These are phyloP conservation scores for Darevskia mixta DNA, from an alignment of 2,797 vertebrate species.

Conservation along the genomic window DNA sequence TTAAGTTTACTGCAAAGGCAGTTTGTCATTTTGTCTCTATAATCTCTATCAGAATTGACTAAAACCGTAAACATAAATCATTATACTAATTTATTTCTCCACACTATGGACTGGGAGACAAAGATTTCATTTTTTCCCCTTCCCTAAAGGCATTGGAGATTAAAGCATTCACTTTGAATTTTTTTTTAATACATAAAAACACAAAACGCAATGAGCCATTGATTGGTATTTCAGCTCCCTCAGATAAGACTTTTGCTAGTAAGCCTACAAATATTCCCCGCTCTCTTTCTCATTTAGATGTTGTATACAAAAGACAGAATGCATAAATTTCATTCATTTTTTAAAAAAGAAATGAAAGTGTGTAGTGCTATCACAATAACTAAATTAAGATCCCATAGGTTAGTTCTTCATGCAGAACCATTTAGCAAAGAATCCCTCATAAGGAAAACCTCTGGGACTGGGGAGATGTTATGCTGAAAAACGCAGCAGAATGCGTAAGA, in stretches of 20 bases:
- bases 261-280: slow-evolving; percentile 58
- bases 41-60: slow-evolving; percentile 91
- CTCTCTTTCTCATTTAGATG: slow-evolving; percentile 58
- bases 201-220: slow-evolving; percentile 70
- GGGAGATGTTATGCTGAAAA: slow-evolving; percentile 52
- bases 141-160: slow-evolving; percentile 74
- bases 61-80: slow-evolving; percentile 90
- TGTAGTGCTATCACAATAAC: slow-evolving; percentile 57
- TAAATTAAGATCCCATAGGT: slow-evolving; percentile 54
- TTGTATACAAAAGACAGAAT: slow-evolving; percentile 61
- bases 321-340: slow-evolving; percentile 57
- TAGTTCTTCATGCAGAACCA: slow-evolving; percentile 58
- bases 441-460: slow-evolving; percentile 47
- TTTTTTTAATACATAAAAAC: slow-evolving; percentile 72
- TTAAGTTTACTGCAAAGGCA: slow-evolving; percentile 85
- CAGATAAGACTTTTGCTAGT: slow-evolving; percentile 65
- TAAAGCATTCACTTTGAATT: slow-evolving; percentile 74
- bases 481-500: slow-evolving; percentile 52
- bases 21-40: slow-evolving; percentile 90
- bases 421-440: slow-evolving; percentile 72
- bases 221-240: slow-evolving; percentile 73
- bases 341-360: slow-evolving; percentile 56
- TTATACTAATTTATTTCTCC: slow-evolving; percentile 90
- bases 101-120: slow-evolving; percentile 77
- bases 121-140: slow-evolving; percentile 81